Percentiles rank a stretch among this genome's conserved stretches.
Conservation (phyloP, 2,797 vertebrate species). For the Dromococcyx pavoninus region DNA sequence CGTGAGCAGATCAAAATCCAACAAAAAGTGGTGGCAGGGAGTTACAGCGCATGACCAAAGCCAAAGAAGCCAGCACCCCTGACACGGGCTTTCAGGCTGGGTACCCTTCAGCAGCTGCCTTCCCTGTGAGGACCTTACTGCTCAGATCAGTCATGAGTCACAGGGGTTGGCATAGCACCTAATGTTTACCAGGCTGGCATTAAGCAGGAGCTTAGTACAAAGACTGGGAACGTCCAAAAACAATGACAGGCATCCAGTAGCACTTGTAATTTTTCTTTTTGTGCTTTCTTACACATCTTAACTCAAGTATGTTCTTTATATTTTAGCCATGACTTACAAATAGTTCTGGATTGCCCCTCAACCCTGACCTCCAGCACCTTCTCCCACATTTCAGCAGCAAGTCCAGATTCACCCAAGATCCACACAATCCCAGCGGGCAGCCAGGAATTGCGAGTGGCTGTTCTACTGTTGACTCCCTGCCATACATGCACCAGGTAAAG, state of each 20-base stretch:
- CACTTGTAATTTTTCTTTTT: background rate
- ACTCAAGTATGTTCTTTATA: background rate
- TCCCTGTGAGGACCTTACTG: background rate
- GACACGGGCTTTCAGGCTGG: background rate
- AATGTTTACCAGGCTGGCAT: background rate
- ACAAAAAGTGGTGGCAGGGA: background rate
- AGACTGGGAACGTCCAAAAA: background rate
- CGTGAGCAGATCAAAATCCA: background rate
- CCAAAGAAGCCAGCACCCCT: background rate
- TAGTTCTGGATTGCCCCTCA: background rate
- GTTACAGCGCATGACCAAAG: background rate
- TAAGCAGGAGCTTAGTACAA: background rate
- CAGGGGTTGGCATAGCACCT: accelerated
- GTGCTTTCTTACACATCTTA: background rate
- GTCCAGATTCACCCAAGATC: background rate
- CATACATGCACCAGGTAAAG: background rate
- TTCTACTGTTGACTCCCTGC: background rate
- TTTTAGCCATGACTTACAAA: background rate
- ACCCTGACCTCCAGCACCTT: background rate
- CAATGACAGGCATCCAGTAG: background rate
- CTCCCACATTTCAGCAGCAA: background rate
- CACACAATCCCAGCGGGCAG: background rate
- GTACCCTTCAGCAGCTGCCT: background rate
- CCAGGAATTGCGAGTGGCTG: background rate
- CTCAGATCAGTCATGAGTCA: accelerated